Percentiles rank a stretch among this genome's conserved stretches.
phyloP scores from a whole-genome alignment of 1,140 invertebrate genomes.

The Protaetia brevitarsis region DNA sequence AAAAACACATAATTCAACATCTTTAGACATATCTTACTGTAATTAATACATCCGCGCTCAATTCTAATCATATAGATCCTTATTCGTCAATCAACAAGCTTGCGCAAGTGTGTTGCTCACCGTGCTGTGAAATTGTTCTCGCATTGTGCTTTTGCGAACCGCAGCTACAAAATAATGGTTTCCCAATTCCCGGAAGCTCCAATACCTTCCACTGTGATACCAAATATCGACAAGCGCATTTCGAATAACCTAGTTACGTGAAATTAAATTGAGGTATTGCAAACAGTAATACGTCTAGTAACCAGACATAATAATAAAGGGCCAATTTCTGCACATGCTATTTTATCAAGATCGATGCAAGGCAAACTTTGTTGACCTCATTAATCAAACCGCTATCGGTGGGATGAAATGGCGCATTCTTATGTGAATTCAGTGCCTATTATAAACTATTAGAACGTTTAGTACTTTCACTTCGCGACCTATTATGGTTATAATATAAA shows the following conservation, averaged over 20 bases:
- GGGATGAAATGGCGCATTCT: neutral
- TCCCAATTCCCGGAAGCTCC: neutral
- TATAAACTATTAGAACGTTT: conserved; percentile 1
- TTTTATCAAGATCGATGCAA: too few relatives aligned
- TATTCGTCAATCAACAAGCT: neutral
- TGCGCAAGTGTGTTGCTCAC: neutral
- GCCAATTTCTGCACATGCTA: too few relatives aligned
- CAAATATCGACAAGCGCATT: neutral
- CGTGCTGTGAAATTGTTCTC: neutral
- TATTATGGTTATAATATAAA: neutral
- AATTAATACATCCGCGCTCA: neutral
- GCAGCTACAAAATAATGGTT: neutral
- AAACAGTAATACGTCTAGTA: too few relatives aligned
- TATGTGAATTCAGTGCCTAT: neutral
- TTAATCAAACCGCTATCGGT: too few relatives aligned
- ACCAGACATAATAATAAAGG: too few relatives aligned
- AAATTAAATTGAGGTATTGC: too few relatives aligned
- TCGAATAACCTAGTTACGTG: too few relatives aligned
- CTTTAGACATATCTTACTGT: too few relatives aligned
- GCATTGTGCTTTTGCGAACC: neutral
- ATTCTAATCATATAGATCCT: neutral
- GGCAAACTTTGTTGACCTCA: too few relatives aligned
- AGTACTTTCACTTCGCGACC: neutral
- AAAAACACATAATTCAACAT: too few relatives aligned
- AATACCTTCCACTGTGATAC: neutral